These are phyloP conservation scores for Bufo gargarizans DNA, from an alignment of 2,113 vertebrate species.

Conservation along the genomic window DNA sequence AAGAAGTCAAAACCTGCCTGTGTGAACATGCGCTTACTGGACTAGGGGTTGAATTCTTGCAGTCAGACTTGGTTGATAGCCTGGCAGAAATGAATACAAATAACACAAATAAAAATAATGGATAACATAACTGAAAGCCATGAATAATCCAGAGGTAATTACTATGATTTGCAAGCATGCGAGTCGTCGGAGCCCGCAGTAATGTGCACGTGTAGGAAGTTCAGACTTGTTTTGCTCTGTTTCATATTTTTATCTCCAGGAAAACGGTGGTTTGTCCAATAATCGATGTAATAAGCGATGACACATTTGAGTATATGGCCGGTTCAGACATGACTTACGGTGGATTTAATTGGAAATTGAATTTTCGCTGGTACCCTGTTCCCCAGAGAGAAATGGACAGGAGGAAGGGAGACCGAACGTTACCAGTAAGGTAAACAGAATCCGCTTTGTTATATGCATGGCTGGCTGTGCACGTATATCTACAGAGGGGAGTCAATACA, in stretches of 20 bases:
- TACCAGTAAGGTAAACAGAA: conserved; percentile 86
- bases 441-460: background rate
- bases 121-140: background rate
- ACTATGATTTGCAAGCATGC: background rate
- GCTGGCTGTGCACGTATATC: background rate
- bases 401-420: conserved; percentile 92
- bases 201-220: background rate
- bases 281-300: conserved; percentile 98
- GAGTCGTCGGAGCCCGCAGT: background rate
- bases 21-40: background rate
- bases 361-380: conserved; percentile 98
- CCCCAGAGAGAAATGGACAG: conserved; percentile 97
- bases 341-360: conserved; percentile 98
- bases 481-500: background rate
- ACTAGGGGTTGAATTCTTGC: background rate
- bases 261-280: conserved; percentile 94
- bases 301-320: conserved; percentile 98
- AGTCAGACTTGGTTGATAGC: background rate
- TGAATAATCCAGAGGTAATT: background rate
- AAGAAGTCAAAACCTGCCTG: background rate
- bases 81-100: background rate
- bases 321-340: conserved; percentile 98
- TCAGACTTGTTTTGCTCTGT: background rate
- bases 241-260: conserved; percentile 68
- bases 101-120: background rate